phyloP scores from a whole-genome alignment of 2,797 vertebrate genomes.

The Tangara arthus region DNA sequence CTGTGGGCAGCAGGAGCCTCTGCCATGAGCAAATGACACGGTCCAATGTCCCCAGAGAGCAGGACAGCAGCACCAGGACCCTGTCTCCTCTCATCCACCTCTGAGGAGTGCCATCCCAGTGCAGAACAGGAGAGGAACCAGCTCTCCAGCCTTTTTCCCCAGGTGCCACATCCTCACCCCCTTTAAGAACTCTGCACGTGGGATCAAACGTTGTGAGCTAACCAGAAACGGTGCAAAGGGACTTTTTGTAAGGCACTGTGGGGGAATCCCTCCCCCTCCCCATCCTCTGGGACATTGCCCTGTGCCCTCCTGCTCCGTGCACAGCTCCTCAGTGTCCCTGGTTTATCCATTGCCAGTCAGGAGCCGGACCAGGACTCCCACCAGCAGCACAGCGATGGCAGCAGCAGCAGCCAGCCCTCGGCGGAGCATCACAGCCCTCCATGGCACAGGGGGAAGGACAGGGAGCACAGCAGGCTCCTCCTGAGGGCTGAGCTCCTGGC shows the following conservation, averaged over 20 bases:
- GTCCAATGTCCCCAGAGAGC: not conserved
- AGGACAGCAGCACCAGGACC: not conserved
- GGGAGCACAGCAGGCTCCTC: not conserved
- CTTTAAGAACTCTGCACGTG: not conserved
- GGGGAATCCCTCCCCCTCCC: not conserved
- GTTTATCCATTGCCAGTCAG: constrained; percentile 29
- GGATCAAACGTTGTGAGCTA: not conserved
- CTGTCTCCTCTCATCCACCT: not conserved
- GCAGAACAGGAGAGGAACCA: not conserved
- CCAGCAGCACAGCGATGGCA: constrained; percentile 74
- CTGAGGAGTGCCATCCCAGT: fast-evolving
- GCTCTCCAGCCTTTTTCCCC: not conserved
- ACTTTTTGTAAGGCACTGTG: not conserved
- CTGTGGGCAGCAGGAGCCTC: not conserved
- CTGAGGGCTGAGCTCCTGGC: not conserved
- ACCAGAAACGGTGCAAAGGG: not conserved
- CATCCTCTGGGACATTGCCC: not conserved
- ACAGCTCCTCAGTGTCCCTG: not conserved
- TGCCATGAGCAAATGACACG: not conserved
- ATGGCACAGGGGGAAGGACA: not conserved
- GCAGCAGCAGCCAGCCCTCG: constrained; percentile 63
- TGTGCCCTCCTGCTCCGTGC: not conserved
- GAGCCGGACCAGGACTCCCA: constrained; percentile 76
- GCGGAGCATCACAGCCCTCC: constrained; percentile 68
- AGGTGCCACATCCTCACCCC: not conserved